Base-by-base conservation (phyloP, 2,113 vertebrate species). In the Monarcha castaneiventris region DNA sequence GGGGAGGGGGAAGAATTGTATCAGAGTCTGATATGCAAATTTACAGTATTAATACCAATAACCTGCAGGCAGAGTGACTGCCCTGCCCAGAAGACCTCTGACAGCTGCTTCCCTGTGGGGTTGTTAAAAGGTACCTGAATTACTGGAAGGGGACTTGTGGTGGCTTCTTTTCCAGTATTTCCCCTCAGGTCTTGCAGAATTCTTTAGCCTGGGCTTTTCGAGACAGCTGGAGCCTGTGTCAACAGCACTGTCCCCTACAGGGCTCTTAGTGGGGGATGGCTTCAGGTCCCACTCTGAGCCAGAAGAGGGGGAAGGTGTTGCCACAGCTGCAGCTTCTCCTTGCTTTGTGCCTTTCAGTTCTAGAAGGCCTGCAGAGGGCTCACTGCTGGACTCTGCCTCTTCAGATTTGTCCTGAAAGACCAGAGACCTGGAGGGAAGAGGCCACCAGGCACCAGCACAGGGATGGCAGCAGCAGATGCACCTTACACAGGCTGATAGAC, bases 161-260 rank as follows among this genome's bases (percentile, higher is more conserved):
- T 98, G 92, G 3, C 92, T 98, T 93, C 95, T 98, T 87, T 96
- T 98, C 98, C 99, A 99, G 51, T 98, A 98, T 75, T 95, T 98
- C 98, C 98, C 98, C 21, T 93, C 78, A 1, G 97, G 97, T 85
- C 72, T 97, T 41, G 74, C 85, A 85, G 74, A 71, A 54, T 74
- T 68, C 22, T 64, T 72, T 49, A 87, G 64, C 43, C 25, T 81
- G 39, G 79, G 44, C 64, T 88, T 98, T 86, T 96, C 94, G 8
- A 83, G 88, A 56, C 94, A 84, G 54, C 82, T 62, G 16, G 90
- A 95, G 27, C 96, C 97, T 15, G 88, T 94, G 91, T 97, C 97
- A 84, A 95, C 96, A 48, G 95, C 97, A 27, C 91, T 94, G 84
- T 95, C 94, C 25, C 95, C 87, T 75, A 80, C 48, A 61, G 83